Evolutionary conservation across 2,888 invertebrate species (phyloP).

Genomic region (Polydrusus tereticollis): DNA sequence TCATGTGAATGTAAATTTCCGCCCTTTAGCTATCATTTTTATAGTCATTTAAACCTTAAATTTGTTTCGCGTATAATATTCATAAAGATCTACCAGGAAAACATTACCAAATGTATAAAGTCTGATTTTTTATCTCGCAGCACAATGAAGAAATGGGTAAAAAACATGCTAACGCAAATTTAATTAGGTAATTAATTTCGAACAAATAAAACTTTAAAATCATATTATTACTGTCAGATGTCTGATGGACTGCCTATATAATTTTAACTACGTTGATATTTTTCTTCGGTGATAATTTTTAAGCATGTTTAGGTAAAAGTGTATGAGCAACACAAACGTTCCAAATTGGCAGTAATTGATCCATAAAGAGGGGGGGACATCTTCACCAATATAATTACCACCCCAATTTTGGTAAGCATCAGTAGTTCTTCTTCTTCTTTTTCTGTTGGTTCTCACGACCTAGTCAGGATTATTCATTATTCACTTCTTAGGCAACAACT

Average conservation of each 20-base stretch:
- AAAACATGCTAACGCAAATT: not conserved
- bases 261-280: not conserved
- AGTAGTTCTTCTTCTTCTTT: not conserved
- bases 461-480: not conserved
- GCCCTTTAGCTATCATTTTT: too few relatives aligned
- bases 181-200: not conserved
- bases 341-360: too few relatives aligned
- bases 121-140: not conserved
- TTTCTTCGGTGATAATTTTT: not conserved
- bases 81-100: too few relatives aligned
- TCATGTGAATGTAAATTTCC: too few relatives aligned
- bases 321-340: too few relatives aligned
- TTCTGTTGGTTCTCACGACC: slow-evolving; percentile 13
- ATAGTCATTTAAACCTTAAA: too few relatives aligned
- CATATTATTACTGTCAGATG: not conserved
- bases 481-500: not conserved
- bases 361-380: not conserved
- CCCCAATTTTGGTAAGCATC: not conserved
- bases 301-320: too few relatives aligned
- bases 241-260: not conserved
- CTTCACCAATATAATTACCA: not conserved
- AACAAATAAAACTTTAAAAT: not conserved
- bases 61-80: too few relatives aligned
- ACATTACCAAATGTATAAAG: too few relatives aligned
- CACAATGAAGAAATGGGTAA: not conserved